Evolutionary conservation across 1,140 invertebrate species (phyloP), one percentile per base, ranked within the genome.

Genomic region (Trichonephila inaurata): DNA sequence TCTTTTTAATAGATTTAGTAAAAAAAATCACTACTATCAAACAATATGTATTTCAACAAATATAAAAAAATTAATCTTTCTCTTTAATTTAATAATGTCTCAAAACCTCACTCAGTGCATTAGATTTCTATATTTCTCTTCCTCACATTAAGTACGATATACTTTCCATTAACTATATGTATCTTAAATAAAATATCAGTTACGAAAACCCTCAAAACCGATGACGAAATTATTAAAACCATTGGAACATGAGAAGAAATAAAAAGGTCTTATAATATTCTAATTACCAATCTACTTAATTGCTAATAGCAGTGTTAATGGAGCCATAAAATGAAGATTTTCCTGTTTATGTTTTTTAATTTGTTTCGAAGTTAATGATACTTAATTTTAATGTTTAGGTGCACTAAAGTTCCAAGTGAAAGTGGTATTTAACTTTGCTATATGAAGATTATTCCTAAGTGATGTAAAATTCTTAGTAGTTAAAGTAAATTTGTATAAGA

Each of bases 241-340:
- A 28, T 16, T 16, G 24, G 69, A 28, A 77, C 24, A 16, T 10
- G 24, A 77, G 24, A 77, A 33, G 69, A 77, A 33, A 14, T 28
- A 83, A 83, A 83, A 58, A 83, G 58, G 58, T 51, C 81, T 83
- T 58, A 83, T 51, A 58, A 51, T 83, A 83, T 83, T 58, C 44
- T 58, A 83, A 83, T 83, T 14, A n/a, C 81, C 81, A 83, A 44
- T 83, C 51, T 83, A 83, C 18, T 58, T 83, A 51, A 83, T 83
- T 83, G 81, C 40, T 58, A 83, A 44, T 83, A 83, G n/a, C 7
- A 21, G 51, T 24, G 51, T 83, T 83, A 83, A 83, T 83, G 44
- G 51, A 83, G 81, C 81, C 81, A 83, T 83, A 83, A 83, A 83
- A 83, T 0, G 8, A 81, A 44, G 77, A 83, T 24, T 83, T 83